Base-by-base conservation (phyloP, 2,113 vertebrate species). In the Aegithalos caudatus region DNA sequence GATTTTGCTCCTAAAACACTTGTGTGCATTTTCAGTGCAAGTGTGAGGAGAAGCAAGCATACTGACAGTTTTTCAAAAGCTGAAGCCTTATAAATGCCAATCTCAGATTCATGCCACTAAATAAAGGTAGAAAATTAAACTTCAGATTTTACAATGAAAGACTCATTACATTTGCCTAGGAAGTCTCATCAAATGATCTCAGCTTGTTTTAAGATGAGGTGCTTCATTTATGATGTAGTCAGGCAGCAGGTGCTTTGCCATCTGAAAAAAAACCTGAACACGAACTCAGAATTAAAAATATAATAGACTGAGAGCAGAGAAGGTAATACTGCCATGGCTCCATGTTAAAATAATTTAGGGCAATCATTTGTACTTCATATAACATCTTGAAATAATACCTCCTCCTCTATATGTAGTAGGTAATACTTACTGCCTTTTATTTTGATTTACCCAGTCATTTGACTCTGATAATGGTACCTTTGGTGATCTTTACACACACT, bases 221-320 rank as follows among this genome's bases (percentile, higher is more conserved):
- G 35, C 14, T 91, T 82, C 78, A 82, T 91, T 94, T 80, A 44
- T 91, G 78, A 80, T 31, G 21, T 65, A 87, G 78, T 66, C 90
- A 86, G 78, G 58, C 40, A 88, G 35, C 79, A 95, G 92, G 54
- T 91, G 66, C 33, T 93, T 77, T 79, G 33, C 50, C 24, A 66
- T 81, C 42, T 90, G 79, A 95, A 90, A 45, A 45, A 80, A 42
- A 66, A 20, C 11, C 29, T 93, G 74, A 92, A 85, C 62, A 77
- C 29, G 54, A 94, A 35, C 33, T 94, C 62, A 66, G 79, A 94
- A 95, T 92, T 93, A 82, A 93, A 90, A 81, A 66, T 70, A 7
- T 47, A 82, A 83, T 60, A 86, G 54, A 24, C 35, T 73, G 51
- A 90, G 47, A 85, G 31, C 14, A 56, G 50, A 87, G 35, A 57